Base-by-base conservation (phyloP, 2,888 invertebrate genomes). In the Merodon equestris region DNA sequence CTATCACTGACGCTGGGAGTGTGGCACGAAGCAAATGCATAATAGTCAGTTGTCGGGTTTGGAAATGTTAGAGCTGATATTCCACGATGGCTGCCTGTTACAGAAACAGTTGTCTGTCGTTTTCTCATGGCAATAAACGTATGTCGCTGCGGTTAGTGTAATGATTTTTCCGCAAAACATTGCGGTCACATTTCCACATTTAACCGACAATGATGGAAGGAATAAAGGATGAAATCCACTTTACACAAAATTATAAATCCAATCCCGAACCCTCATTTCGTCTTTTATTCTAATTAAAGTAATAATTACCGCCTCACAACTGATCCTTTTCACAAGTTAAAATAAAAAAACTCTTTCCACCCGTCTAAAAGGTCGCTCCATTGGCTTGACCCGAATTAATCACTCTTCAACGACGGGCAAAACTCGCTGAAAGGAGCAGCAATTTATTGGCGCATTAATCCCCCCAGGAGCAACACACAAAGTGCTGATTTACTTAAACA, bases 381-480 rank as follows among this genome's bases (percentile, higher is more conserved):
- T 44, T 15, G 7, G n/a, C 17, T 58, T 66, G 45, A 60, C 63
- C 63, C 60, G 57, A 47, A 66, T 64, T 60, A 66, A 66, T 66
- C 66, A 66, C 54, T 18, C 48, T 18, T 15, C 38, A 58, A 60
- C 53, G n/a, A 58, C 53, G 66, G 27, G 47, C 58, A 38, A 53
- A 45, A 53, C 40, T 66, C 66, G 7, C 66, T 66, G 58, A 73
- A 58, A 66, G 58, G 45, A 73, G 57, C 66, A 60, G 53, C 58
- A 66, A 73, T 73, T 73, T 66, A 66, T 66, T 73, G 73, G 66
- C 60, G 54, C 73, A 66, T 66, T 60, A 63, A 73, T 73, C 34
- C 63, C 58, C 15, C 9, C 36, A 14, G 17, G 10, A 2, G 18
- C 56, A 14, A 13, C 27, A 19, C 44, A 14, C 14, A 47, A 48